These are phyloP conservation scores for Pangasius macronema DNA, from an alignment of 2,797 vertebrate genomes.

Conservation along the genomic window DNA sequence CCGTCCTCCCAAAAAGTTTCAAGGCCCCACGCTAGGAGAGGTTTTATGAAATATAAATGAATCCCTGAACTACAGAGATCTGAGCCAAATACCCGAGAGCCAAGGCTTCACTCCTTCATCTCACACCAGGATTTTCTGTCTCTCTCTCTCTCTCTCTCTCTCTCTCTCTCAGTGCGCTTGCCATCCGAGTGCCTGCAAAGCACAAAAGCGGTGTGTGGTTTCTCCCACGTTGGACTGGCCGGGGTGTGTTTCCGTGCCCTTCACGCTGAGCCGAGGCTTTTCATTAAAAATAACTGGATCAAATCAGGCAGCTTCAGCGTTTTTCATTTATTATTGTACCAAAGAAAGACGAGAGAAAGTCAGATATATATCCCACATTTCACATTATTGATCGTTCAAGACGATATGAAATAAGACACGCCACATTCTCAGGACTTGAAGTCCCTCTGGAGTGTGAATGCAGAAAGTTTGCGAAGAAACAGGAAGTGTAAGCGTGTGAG, in stretches of 20 bases:
- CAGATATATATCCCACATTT: not conserved
- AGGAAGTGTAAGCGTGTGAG: not conserved
- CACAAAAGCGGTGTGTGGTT: constrained; percentile 53
- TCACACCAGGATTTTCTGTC: constrained; percentile 36
- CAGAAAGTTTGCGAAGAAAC: not conserved
- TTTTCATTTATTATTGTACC: not conserved
- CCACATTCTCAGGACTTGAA: not conserved
- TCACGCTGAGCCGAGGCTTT: constrained; percentile 39
- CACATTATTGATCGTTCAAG: not conserved
- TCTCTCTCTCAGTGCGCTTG: constrained; percentile 37
- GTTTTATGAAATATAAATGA: constrained; percentile 38
- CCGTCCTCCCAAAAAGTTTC: not conserved
- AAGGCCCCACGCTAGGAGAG: not conserved
- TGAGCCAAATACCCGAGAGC: constrained; percentile 49
- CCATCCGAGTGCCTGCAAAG: constrained; percentile 33
- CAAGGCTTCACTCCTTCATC: constrained; percentile 49
- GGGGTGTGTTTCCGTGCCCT: constrained; percentile 47
- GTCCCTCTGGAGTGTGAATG: not conserved
- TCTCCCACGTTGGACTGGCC: constrained; percentile 49
- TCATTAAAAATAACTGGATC: constrained; percentile 51
- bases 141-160: constrained; percentile 24
- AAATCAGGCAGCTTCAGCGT: constrained; percentile 35
- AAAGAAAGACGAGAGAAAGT: not conserved
- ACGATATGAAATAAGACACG: not conserved
- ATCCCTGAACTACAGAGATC: constrained; percentile 48